Conservation (phyloP, 2,888 invertebrate genomes). For the Bimastos eiseni region DNA sequence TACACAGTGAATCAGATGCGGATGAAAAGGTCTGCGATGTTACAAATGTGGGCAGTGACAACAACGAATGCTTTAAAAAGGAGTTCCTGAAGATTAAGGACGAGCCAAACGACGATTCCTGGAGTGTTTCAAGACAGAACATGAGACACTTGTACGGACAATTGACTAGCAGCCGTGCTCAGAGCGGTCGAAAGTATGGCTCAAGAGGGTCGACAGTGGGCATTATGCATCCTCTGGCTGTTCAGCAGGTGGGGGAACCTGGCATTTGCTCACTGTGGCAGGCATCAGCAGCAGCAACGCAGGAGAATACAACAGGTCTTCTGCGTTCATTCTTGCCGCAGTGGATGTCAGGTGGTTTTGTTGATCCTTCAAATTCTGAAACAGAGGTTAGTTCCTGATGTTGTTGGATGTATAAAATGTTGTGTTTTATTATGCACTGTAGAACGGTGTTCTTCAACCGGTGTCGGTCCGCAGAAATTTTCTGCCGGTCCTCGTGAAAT, state of each 20-base stretch:
- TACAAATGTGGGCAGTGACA: not conserved
- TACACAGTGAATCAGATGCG: not conserved
- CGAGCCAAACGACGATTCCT: not conserved
- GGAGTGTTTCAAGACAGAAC: not conserved
- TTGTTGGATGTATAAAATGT: not conserved
- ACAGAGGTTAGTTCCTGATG: not conserved
- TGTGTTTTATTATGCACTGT: not conserved
- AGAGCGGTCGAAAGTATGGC: not conserved
- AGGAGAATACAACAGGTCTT: not conserved
- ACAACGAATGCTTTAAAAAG: not conserved
- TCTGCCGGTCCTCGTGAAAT: too few species aligned
- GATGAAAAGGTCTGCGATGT: slow-evolving; percentile 2
- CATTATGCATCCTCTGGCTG: slow-evolving; percentile 13
- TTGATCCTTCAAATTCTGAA: not conserved
- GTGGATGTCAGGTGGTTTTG: slow-evolving; percentile 6
- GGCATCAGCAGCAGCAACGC: not conserved
- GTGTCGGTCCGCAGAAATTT: too few species aligned
- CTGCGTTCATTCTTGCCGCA: not conserved
- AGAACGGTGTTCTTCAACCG: too few species aligned
- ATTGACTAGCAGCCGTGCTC: not conserved
- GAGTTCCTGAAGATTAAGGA: not conserved
- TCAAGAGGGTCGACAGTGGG: not conserved
- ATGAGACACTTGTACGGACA: not conserved
- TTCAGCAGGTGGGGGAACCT: slow-evolving; percentile 1
- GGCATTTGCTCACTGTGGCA: not conserved